phyloP scores from a whole-genome alignment of 2,797 vertebrate genomes.

The Rhynchotus rufescens region DNA sequence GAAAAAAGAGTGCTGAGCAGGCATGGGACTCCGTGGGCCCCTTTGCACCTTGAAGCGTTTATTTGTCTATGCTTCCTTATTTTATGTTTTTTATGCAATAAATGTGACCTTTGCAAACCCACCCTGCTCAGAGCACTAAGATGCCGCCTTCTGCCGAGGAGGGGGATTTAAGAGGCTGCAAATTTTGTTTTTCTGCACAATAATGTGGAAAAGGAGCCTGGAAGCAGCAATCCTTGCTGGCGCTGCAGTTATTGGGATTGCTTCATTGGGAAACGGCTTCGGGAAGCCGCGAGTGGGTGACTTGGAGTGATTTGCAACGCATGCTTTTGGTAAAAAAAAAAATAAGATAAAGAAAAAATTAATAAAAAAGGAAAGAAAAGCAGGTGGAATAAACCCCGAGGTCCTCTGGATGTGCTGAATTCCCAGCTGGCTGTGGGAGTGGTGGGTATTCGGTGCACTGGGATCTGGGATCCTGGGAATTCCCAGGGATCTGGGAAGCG shows the following conservation, averaged over 20 bases:
- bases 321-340: background rate
- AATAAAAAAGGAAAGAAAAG: too few relatives aligned
- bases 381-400: background rate
- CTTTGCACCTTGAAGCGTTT: background rate
- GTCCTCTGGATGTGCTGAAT: fast-evolving
- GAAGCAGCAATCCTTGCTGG: too few relatives aligned
- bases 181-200: too few relatives aligned
- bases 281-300: background rate
- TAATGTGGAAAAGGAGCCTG: too few relatives aligned
- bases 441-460: fast-evolving
- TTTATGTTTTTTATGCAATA: background rate
- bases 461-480: too few relatives aligned
- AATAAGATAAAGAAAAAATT: too few relatives aligned
- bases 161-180: too few relatives aligned
- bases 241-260: too few relatives aligned
- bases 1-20: background rate
- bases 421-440: fast-evolving
- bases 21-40: fast-evolving
- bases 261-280: fast-evolving
- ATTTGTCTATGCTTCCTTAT: background rate
- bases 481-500: background rate
- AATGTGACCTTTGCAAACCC: background rate
- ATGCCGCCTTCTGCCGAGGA: too few relatives aligned
- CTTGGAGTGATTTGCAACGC: background rate
- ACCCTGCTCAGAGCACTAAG: too few relatives aligned